A percentile compares a stretch with the other conserved stretches of the same genome.
Evolutionary conservation across 2,888 invertebrate species (phyloP).

Genomic region (Calliopum simillimum): DNA sequence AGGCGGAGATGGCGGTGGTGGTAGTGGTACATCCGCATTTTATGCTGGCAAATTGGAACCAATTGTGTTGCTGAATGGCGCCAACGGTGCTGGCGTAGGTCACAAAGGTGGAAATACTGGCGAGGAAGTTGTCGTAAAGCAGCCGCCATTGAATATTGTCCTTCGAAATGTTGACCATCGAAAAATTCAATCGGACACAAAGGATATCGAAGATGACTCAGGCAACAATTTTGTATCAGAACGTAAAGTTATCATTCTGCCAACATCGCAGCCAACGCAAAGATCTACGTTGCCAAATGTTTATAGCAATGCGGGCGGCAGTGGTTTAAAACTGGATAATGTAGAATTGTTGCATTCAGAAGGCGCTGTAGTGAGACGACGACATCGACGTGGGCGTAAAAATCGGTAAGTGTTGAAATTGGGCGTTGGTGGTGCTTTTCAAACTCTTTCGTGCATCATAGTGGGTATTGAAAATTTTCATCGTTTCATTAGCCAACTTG

Average conservation of each 20-base stretch:
- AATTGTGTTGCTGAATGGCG: constrained; percentile 28
- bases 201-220: constrained; percentile 66
- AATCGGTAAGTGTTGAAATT: constrained; percentile 55
- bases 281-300: constrained; percentile 66
- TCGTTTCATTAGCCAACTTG: no score
- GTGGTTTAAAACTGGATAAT: constrained; percentile 65
- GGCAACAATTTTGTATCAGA: constrained; percentile 66
- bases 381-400: constrained; percentile 64
- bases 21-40: constrained; percentile 24
- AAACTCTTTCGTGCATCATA: neutral
- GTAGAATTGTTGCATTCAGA: constrained; percentile 64
- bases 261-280: constrained; percentile 63
- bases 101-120: constrained; percentile 11
- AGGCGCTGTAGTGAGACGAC: constrained; percentile 59
- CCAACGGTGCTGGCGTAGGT: constrained; percentile 11
- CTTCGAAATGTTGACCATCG: constrained; percentile 63
- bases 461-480: no score
- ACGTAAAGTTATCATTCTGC: constrained; percentile 62
- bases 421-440: neutral
- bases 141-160: constrained; percentile 50
- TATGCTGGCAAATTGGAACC: constrained; percentile 38
- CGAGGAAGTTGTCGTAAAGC: constrained; percentile 64
- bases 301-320: constrained; percentile 67
- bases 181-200: constrained; percentile 67
- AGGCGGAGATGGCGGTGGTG: no score